A percentile compares a stretch with the other conserved stretches of the same genome.
These are phyloP conservation scores for Luidia sarsii DNA, from an alignment of 53 echinoderm and acorn worm genomes.

Conservation along the genomic window DNA sequence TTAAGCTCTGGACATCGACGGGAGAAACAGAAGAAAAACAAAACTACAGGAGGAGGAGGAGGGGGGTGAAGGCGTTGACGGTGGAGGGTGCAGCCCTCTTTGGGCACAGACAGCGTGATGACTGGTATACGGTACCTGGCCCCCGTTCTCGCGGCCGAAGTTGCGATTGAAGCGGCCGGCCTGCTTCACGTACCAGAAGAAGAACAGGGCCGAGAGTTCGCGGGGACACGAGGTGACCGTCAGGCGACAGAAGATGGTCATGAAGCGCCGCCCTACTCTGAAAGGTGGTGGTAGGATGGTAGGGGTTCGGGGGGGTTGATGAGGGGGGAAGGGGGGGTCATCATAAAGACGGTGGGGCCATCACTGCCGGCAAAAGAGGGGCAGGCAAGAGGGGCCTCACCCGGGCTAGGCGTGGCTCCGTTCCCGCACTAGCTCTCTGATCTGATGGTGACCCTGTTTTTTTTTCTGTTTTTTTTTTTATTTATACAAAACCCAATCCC, in stretches of 20 bases:
- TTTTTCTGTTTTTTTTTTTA: too few species aligned
- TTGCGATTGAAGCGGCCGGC: slow-evolving; percentile 55
- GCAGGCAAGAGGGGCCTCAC: too few species aligned
- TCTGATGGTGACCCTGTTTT: too few species aligned
- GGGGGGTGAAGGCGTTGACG: background rate
- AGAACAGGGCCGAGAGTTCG: slow-evolving; percentile 52
- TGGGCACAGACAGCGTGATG: background rate
- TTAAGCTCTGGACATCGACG: too few species aligned
- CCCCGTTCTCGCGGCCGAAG: slow-evolving; percentile 51
- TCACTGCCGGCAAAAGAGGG: too few species aligned
- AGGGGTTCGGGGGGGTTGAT: background rate
- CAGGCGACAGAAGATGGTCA: slow-evolving; percentile 23
- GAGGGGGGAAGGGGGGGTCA: too few species aligned
- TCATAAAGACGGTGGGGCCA: too few species aligned
- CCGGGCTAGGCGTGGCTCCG: too few species aligned
- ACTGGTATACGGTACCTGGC: slow-evolving; percentile 59
- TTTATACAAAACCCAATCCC: too few species aligned
- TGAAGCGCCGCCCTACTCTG: slow-evolving; percentile 18
- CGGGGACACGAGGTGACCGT: slow-evolving; percentile 24
- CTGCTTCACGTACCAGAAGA: slow-evolving; percentile 58
- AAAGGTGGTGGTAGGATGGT: background rate
- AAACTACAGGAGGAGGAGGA: too few species aligned
- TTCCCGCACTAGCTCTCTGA: too few species aligned
- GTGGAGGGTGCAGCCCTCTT: background rate
- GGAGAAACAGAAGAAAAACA: background rate